These are phyloP conservation scores for Diabrotica virgifera DNA, from an alignment of 1,140 invertebrate genomes.

Conservation along the genomic window DNA sequence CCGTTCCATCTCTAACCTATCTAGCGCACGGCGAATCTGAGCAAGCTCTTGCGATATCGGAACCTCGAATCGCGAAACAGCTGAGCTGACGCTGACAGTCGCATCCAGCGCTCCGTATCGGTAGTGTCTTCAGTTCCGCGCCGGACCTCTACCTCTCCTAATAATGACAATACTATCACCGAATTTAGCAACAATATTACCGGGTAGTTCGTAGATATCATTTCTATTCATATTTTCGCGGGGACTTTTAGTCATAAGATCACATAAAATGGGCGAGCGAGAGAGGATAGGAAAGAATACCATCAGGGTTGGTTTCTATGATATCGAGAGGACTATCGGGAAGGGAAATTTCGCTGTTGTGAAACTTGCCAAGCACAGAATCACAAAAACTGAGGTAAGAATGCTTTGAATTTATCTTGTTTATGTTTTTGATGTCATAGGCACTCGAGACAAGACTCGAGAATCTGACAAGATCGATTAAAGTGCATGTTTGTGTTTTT, in stretches of 20 bases:
- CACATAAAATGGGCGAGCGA: slow-evolving; percentile 53
- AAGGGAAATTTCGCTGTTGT: slow-evolving; percentile 99
- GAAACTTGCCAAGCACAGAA: slow-evolving; percentile 94
- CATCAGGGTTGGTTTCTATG: slow-evolving; percentile 94
- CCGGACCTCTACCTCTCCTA: slow-evolving; percentile 1
- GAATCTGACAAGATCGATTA: too few species aligned
- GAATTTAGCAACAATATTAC: slow-evolving; percentile 26
- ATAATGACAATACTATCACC: slow-evolving; percentile 25
- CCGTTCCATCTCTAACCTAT: too few species aligned
- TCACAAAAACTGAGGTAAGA: slow-evolving; percentile 95
- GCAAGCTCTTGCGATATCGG: neutral
- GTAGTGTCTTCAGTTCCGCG: slow-evolving; percentile 9
- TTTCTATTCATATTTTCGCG: slow-evolving; percentile 11
- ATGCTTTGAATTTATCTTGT: too few species aligned
- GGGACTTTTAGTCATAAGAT: slow-evolving; percentile 27
- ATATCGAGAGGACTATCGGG: slow-evolving; percentile 93
- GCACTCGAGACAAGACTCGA: too few species aligned
- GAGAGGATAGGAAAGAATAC: slow-evolving; percentile 66
- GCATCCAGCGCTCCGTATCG: slow-evolving; percentile 15
- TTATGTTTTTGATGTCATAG: too few species aligned
- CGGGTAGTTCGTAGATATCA: slow-evolving; percentile 4
- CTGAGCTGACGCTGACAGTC: slow-evolving; percentile 12
- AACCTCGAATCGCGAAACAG: neutral
- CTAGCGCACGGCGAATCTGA: neutral
- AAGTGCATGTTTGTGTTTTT: too few species aligned